Conservation (phyloP, 2,797 vertebrate genomes). For the Mionectes olivaceus region DNA sequence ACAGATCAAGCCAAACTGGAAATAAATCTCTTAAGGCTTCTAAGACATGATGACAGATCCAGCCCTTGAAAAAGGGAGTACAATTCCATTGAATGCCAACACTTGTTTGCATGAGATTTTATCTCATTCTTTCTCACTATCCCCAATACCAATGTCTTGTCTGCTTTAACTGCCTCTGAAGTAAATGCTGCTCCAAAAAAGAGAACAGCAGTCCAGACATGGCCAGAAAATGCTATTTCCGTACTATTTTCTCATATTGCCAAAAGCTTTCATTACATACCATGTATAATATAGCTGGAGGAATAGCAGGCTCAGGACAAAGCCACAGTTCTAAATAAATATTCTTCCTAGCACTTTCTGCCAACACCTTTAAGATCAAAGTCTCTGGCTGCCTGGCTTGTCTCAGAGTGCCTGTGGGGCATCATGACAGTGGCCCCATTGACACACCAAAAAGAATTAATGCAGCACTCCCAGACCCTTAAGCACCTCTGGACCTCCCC, state of each 20-base stretch:
- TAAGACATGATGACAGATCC: constrained; percentile 12
- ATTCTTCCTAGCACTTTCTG: background rate
- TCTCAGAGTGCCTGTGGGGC: background rate
- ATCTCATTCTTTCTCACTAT: background rate
- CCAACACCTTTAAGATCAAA: background rate
- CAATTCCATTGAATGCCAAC: constrained; percentile 46
- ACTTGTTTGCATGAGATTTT: constrained; percentile 37
- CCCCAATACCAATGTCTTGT: background rate
- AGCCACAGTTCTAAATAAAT: background rate
- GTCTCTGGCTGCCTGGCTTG: background rate
- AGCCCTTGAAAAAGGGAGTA: constrained; percentile 16
- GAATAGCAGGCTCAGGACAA: background rate
- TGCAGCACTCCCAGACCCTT: background rate
- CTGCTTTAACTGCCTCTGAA: background rate
- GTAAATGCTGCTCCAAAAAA: background rate
- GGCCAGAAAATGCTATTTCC: background rate
- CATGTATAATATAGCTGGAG: background rate
- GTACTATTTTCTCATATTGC: background rate
- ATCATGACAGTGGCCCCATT: fast-evolving
- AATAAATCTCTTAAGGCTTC: constrained; percentile 59
- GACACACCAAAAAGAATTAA: background rate
- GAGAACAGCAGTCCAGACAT: background rate
- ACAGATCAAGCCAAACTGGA: constrained; percentile 53
- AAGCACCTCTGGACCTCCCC: background rate
- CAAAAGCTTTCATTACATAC: background rate